Evolutionary conservation across 2,797 vertebrate species (phyloP), one percentile per base, ranked within the genome.

Genomic region (Pangasius krempfi): DNA sequence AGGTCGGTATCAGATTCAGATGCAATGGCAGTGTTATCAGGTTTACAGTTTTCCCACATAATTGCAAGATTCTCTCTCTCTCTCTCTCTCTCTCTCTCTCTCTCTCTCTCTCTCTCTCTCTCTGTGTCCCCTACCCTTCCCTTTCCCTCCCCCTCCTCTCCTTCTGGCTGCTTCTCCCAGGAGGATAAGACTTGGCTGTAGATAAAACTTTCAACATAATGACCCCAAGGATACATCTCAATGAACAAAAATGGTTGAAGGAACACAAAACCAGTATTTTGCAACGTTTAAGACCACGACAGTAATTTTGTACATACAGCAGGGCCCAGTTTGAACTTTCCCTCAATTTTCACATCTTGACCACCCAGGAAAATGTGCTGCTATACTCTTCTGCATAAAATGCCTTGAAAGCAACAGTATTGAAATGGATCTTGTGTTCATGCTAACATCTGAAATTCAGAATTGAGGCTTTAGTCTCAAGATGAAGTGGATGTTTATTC

Each of bases 241-340:
- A n/a, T 40, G 37, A 47, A 47, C 12, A 60, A 0, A 44, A 83
- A 62, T 62, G 25, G 40, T 83, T 83, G 58, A 18, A 47, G 58
- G 56, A 83, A n/a, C 18, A 83, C 25, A 68, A 33, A 84, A 54
- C 14, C 40, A 3, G 44, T 66, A 9, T 84, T 84, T 84, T 84
- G 83, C 83, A 84, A 84, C 14, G 20, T 14, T 52, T n/a, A 64
- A 4, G 40, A 47, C 8, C 16, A n/a, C 1, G 58, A n/a, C 14
- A 9, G 33, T 83, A 64, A 64, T 70, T 30, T 70, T 70, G 16
- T 20, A 68, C 27, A 14, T 68, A 18, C 80, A 84, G n/a, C 64
- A 33, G 20, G 6, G 14, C 58, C 37, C n/a, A 54, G n/a, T 33
- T 84, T 84, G 83, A 84, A 68, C 83, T 70, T 70, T 84, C 8